phyloP scores from a whole-genome alignment of 1,140 invertebrate species.

The Zelostemma sp. region DNA sequence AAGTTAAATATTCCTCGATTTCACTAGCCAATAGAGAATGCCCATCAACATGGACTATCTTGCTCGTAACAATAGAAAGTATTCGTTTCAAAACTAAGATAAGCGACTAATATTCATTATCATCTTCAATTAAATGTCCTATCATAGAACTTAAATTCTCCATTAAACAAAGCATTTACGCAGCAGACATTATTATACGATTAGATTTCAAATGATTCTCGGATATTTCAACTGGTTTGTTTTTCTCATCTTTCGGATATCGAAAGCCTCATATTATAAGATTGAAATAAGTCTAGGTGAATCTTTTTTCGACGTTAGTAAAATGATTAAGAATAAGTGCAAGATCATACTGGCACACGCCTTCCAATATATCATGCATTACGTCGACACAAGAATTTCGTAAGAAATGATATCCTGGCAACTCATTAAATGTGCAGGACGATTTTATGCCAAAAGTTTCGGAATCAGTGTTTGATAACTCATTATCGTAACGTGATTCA shows the following conservation, averaged over 20 bases:
- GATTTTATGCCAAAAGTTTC: too few species aligned
- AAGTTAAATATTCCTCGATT: slow-evolving; percentile 15
- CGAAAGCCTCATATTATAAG: slow-evolving; percentile 11
- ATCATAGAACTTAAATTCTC: slow-evolving; percentile 1
- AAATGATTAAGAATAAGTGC: slow-evolving; percentile 15
- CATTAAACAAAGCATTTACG: slow-evolving; percentile 10
- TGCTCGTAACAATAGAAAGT: slow-evolving; percentile 7
- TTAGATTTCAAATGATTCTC: slow-evolving; percentile 14
- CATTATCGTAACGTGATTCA: too few species aligned
- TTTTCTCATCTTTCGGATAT: slow-evolving; percentile 12
- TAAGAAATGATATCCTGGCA: neutral
- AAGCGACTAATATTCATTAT: too few species aligned
- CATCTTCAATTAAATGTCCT: neutral
- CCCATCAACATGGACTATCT: neutral
- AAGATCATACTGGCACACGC: slow-evolving; percentile 15
- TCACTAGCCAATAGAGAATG: neutral
- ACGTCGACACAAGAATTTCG: slow-evolving; percentile 13
- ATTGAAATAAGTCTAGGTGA: slow-evolving; percentile 21
- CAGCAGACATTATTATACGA: slow-evolving; percentile 12
- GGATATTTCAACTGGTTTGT: slow-evolving; percentile 25
- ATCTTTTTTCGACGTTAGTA: slow-evolving; percentile 16
- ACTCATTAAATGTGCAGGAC: too few species aligned
- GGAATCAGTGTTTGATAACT: too few species aligned
- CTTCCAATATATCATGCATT: slow-evolving; percentile 26
- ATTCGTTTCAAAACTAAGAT: neutral